Evolutionary conservation across 2,797 vertebrate species (phyloP).

Genomic region (Momotus momota): DNA sequence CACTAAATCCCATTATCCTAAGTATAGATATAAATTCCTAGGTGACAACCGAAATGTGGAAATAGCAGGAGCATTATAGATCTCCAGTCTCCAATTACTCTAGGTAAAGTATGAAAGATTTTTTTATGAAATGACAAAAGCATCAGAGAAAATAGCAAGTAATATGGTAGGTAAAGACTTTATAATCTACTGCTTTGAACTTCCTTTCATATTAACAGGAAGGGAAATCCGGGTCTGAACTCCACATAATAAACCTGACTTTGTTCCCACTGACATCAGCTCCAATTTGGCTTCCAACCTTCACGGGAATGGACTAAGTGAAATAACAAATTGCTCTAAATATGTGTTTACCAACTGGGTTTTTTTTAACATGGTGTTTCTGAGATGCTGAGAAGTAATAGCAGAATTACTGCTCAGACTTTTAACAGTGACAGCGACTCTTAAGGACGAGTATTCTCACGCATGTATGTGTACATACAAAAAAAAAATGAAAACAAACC

Average conservation of each 20-base stretch:
- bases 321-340: constrained; percentile 59
- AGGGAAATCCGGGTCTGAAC: constrained; percentile 45
- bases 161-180: constrained; percentile 38
- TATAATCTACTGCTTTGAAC: constrained; percentile 65
- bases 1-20: constrained; percentile 70
- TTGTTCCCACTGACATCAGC: constrained; percentile 22
- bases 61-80: constrained; percentile 56
- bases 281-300: constrained; percentile 3
- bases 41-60: constrained; percentile 64
- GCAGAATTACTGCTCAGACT: neutral
- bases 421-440: neutral
- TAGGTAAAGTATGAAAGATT: constrained; percentile 42
- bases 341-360: constrained; percentile 3
- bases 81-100: constrained; percentile 57
- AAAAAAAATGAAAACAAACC: neutral
- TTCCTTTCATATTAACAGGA: constrained; percentile 49
- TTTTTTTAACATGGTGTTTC: neutral
- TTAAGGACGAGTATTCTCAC: neutral
- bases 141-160: neutral
- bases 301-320: neutral
- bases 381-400: constrained; percentile 45
- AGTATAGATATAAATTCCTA: constrained; percentile 73
- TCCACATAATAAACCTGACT: neutral
- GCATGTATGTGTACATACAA: neutral
- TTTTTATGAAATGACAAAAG: constrained; percentile 31